Conservation (phyloP, 2,797 vertebrate species). For the Varecia variegata region DNA sequence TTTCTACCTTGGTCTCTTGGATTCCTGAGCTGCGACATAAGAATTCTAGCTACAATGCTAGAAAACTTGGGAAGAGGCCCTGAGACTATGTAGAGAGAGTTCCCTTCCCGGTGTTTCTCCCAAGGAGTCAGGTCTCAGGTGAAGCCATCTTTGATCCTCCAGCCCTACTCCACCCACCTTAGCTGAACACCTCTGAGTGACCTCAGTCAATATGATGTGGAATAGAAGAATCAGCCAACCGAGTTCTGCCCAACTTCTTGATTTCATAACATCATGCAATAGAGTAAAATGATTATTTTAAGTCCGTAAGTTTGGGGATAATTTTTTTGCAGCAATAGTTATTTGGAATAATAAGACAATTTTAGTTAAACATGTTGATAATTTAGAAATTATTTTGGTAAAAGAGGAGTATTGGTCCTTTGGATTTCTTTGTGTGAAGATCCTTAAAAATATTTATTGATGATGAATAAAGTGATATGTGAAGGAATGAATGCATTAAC, state of each 20-base stretch:
- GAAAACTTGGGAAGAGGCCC: background rate
- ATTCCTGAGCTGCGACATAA: background rate
- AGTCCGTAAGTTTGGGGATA: background rate
- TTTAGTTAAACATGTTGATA: background rate
- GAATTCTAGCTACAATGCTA: background rate
- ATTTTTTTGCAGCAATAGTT: background rate
- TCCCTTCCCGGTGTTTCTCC: background rate
- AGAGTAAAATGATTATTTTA: background rate
- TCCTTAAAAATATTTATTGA: background rate
- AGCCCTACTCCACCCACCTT: background rate
- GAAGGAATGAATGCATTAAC: background rate
- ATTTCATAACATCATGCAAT: background rate
- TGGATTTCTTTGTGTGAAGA: background rate
- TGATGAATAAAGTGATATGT: background rate
- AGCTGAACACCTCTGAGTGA: background rate
- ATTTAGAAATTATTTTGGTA: background rate
- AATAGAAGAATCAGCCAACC: background rate
- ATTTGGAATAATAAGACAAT: background rate
- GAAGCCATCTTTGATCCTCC: background rate
- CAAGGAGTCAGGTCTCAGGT: background rate
- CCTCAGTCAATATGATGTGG: background rate
- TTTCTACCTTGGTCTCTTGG: background rate
- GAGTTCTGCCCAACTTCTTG: background rate
- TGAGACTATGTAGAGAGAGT: background rate
- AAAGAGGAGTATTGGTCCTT: background rate